Evolutionary conservation across 2,888 invertebrate genomes (phyloP).

Genomic region (Desoria tigrina): DNA sequence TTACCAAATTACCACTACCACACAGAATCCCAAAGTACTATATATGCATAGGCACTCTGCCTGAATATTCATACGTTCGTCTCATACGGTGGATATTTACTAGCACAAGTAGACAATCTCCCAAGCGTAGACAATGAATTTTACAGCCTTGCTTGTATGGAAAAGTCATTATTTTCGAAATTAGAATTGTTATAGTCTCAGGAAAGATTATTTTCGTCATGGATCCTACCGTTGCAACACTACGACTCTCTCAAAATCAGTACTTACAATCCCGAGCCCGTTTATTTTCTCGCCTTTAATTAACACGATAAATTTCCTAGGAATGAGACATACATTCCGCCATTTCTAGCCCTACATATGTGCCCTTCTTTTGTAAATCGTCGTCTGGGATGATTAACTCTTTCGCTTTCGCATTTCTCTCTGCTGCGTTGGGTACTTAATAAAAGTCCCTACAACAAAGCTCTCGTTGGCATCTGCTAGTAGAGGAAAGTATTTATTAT

Average conservation of each 20-base stretch:
- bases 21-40: not conserved
- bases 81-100: constrained; percentile 1
- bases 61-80: too few species aligned
- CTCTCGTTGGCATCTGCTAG: too few species aligned
- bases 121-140: constrained; percentile 22
- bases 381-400: too few species aligned
- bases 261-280: not conserved
- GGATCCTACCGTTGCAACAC: too few species aligned
- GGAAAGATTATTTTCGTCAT: not conserved
- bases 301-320: constrained; percentile 17
- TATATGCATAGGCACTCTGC: not conserved
- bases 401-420: too few species aligned
- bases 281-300: constrained; percentile 14
- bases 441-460: too few species aligned
- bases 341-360: not conserved
- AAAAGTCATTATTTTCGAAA: constrained; percentile 22
- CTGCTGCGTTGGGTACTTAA: too few species aligned
- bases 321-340: not conserved
- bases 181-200: constrained; percentile 8
- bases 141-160: constrained; percentile 16
- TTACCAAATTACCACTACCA: constrained; percentile 7
- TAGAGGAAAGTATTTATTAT: too few species aligned
- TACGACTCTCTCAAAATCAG: too few species aligned
- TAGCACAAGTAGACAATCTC: not conserved
- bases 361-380: constrained; percentile 1